These are phyloP conservation scores for Ibidorhyncha struthersii DNA, from an alignment of 2,113 vertebrate genomes.

Conservation along the genomic window DNA sequence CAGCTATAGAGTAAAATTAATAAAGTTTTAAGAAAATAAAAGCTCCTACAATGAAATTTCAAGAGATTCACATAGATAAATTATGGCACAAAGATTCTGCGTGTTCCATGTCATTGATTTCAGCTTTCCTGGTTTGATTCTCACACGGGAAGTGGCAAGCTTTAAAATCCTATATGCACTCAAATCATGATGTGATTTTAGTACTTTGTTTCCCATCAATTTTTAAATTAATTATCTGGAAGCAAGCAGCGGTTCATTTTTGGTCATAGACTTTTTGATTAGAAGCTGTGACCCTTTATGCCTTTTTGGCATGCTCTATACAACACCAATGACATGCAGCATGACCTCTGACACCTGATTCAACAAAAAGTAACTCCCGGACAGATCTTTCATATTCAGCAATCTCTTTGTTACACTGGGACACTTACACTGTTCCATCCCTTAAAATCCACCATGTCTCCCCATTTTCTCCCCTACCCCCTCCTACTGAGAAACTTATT, in stretches of 20 bases:
- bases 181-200: constrained; percentile 68
- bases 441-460: background rate
- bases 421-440: constrained; percentile 57
- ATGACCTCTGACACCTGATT: constrained; percentile 89
- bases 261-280: constrained; percentile 91
- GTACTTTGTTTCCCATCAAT: constrained; percentile 82
- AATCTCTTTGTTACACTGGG: constrained; percentile 77
- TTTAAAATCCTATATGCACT: constrained; percentile 31
- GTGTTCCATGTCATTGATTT: background rate
- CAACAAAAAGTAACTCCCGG: constrained; percentile 84
- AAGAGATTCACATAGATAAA: background rate
- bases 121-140: background rate
- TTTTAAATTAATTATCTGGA: constrained; percentile 94
- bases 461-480: background rate
- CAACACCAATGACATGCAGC: constrained; percentile 80
- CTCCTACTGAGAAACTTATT: constrained; percentile 38
- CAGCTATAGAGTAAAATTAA: background rate
- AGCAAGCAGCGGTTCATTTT: constrained; percentile 92
- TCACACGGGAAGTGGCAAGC: background rate
- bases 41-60: background rate
- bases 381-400: constrained; percentile 79
- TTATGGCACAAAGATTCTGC: background rate
- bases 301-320: constrained; percentile 81
- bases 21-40: background rate
- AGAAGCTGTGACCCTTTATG: constrained; percentile 83